Conservation (phyloP, 2,113 vertebrate genomes). For the Ciconia maguari region DNA sequence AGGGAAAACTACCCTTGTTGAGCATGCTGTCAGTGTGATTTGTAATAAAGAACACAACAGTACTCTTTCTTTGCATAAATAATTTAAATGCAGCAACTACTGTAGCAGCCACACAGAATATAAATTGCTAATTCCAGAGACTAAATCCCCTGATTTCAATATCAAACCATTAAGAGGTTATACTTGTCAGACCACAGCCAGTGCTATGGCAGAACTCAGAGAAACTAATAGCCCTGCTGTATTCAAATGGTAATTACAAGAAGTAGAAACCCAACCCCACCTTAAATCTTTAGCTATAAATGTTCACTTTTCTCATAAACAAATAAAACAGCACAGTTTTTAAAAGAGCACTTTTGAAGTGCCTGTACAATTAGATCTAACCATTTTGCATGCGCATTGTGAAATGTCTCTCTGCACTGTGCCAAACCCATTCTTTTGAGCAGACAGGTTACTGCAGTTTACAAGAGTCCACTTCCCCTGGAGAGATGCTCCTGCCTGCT, state of each 20-base stretch:
- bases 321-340: background rate
- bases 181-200: constrained; percentile 25
- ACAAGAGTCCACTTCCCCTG: background rate
- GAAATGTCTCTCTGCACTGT: rapidly evolving
- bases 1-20: constrained; percentile 14
- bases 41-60: constrained; percentile 48
- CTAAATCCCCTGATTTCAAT: constrained; percentile 55
- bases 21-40: constrained; percentile 1
- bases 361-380: background rate
- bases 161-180: constrained; percentile 33
- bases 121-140: constrained; percentile 62
- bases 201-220: background rate
- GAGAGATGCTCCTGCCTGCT: background rate
- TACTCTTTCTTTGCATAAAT: constrained; percentile 65
- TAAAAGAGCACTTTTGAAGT: background rate
- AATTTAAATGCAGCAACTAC: constrained; percentile 66
- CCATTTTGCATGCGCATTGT: background rate
- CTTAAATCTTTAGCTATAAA: background rate
- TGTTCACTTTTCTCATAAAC: constrained; percentile 15
- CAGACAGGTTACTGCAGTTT: background rate
- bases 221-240: background rate
- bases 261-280: background rate
- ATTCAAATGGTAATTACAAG: constrained; percentile 36
- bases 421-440: background rate
- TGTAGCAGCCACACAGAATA: constrained; percentile 53